These are phyloP conservation scores for Scrobipalpa atriplicella DNA, from an alignment of 2,888 invertebrate genomes.

Conservation along the genomic window DNA sequence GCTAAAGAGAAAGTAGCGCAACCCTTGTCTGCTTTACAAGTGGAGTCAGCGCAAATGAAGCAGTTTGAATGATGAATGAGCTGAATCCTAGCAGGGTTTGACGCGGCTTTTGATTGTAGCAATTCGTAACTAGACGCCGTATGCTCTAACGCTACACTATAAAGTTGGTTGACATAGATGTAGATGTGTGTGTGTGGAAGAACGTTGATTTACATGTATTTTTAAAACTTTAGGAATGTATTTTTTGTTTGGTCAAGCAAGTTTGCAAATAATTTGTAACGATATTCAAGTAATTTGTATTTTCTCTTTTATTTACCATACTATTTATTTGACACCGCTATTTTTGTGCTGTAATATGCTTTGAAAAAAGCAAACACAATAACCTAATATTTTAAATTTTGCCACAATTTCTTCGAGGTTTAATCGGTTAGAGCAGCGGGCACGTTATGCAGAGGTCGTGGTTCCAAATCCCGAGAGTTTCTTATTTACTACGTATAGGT, in stretches of 20 bases:
- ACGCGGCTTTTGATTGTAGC: constrained; percentile 55
- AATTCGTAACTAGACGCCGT: constrained; percentile 32
- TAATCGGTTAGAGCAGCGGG: no score
- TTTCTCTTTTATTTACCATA: neutral
- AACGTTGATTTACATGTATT: neutral
- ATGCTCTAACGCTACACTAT: constrained; percentile 26
- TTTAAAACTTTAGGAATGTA: no score
- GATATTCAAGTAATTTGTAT: neutral
- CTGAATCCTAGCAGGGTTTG: constrained; percentile 47
- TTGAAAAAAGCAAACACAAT: neutral
- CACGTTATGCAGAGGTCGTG: neutral
- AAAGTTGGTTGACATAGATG: constrained; percentile 15
- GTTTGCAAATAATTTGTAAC: no score
- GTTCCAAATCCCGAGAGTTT: no score
- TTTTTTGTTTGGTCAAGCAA: no score
- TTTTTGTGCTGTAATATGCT: neutral
- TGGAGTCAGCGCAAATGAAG: constrained; percentile 29
- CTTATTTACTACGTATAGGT: no score
- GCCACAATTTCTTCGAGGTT: no score
- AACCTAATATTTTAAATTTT: no score
- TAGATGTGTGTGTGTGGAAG: neutral
- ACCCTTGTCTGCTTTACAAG: constrained; percentile 23
- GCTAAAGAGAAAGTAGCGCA: constrained; percentile 20
- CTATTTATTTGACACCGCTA: neutral
- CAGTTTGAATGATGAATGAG: constrained; percentile 50